These are phyloP conservation scores for Podarcis muralis DNA, from an alignment of 2,113 vertebrate genomes.

Conservation along the genomic window DNA sequence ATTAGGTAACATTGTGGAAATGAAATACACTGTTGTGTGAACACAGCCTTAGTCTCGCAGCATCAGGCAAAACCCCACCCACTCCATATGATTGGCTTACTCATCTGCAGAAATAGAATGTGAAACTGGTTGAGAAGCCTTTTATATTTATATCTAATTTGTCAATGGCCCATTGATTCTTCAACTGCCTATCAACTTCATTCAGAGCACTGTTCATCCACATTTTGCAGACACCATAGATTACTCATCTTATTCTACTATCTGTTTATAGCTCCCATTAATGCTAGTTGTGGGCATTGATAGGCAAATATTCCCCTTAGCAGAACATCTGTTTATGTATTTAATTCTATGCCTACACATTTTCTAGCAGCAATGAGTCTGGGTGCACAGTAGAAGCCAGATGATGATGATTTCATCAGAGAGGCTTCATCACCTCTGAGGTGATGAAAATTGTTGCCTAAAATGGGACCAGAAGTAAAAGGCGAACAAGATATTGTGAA, in stretches of 20 bases:
- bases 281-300: conserved; percentile 43
- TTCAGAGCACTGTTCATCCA: conserved; percentile 37
- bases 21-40: too few species aligned
- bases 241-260: conserved; percentile 45
- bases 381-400: conserved; percentile 3
- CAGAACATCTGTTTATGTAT: conserved; percentile 48
- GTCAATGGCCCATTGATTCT: conserved; percentile 29
- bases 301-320: conserved; percentile 47
- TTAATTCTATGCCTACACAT: conserved; percentile 40
- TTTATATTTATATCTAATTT: conserved; percentile 53
- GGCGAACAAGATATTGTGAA: rapidly evolving
- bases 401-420: background rate
- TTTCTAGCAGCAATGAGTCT: conserved; percentile 38
- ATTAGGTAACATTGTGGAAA: too few species aligned
- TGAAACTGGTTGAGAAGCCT: conserved; percentile 37
- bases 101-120: conserved; percentile 49
- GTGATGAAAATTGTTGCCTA: conserved; percentile 5
- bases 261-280: conserved; percentile 47
- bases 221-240: conserved; percentile 42
- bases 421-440: conserved; percentile 17
- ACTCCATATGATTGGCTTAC: conserved; percentile 46
- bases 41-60: too few species aligned
- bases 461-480: background rate
- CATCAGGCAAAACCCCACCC: background rate
- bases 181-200: conserved; percentile 17